Evolutionary conservation across 2,113 vertebrate species (phyloP), one percentile per base, ranked within the genome.

Genomic region (Sturnus vulgaris): DNA sequence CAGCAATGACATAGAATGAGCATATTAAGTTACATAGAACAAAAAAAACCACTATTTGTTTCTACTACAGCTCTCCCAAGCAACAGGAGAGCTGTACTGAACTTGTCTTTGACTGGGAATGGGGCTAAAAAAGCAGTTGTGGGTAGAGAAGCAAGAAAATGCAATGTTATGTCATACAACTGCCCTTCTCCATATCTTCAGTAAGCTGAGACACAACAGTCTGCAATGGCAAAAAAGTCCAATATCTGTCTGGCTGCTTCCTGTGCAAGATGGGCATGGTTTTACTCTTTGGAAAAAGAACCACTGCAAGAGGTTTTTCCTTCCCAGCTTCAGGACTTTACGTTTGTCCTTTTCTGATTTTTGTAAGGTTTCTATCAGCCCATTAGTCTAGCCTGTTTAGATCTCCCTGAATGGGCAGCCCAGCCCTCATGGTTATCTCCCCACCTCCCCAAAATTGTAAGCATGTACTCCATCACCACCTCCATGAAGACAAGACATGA

Each of bases 401-500:
- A 27, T 49, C 30, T 25, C 30, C 23, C 50, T 78, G 42, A 75
- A 82, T 12, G 19, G 19, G 7, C n/a, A 88, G 46, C 11, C 90
- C 65, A 70, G 21, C 10, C 30, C 21, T 49, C 2, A 0, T n/a
- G 37, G 15, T 64, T 83, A 30, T 72, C 8, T 77, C 27, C 4
- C 11, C 11, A 27, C 0, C 2, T 4, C 15, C 3, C 9, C 5
- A 66, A 49, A 59, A 6, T n/a, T 3, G 0, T 63, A 76, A 42
- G 8, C 56, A 8, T 69, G 24, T 20, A 68, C 3, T 69, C 55
- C 35, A 57, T 37, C 19, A 70, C 17, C 31, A 47, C 10, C 18
- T 59, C 7, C n/a, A 71, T 4, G 12, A 25, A 90, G 25, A 39
- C 60, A 79, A 71, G 57, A 25, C 40, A 35, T 66, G 40, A 84